Base-by-base conservation (phyloP, 2,797 vertebrate species). In the Heteromormyrus szaboi region DNA sequence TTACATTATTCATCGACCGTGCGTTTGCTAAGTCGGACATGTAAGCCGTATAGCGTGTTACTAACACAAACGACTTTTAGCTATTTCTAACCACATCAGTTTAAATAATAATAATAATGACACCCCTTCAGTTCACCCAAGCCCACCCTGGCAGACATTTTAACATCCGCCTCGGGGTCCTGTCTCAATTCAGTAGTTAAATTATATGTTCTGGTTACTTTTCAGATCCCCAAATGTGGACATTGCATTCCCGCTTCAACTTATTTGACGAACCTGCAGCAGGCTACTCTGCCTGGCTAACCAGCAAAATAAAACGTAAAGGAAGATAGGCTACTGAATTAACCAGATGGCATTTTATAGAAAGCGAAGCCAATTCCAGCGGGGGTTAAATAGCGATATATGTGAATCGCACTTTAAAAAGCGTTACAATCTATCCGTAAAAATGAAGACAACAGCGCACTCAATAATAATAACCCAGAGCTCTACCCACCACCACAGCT, bases 1-100 rank as follows among this genome's bases (percentile, higher is more conserved):
- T 89, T 89, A 72, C 84, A 85, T 89, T 72, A 86, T 65, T 81
- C 76, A 81, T 81, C 19, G 17, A 46, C 19, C 41, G 6, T n/a
- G 41, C 76, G 41, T 81, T 81, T 46, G 44, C 41, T 81, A 22
- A 46, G 76, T 44, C 41, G 76, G 41, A 81, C 17, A 4, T 48
- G 2, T 22, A 81, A 81, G 41, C 76, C 41, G 41, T 81, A 59
- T 59, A 46, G 7, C 76, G 1, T 46, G 76, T 81, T 46, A n/a
- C 37, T n/a, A 81, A 81, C 19, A 81, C 41, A n/a, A 81, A 44
- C 14, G 68, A 76, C 33, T 41, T 76, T 76, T 76, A 76, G 68
- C 33, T 14, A 76, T 76, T 41, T 19, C 33, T 37, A 37, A 76
- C 33, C 68, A 37, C 33, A 76, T 14, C 68, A 76, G 12, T 19